Base-by-base conservation (phyloP, 2,888 invertebrate genomes). In the Zootermopsis nevadensis region DNA sequence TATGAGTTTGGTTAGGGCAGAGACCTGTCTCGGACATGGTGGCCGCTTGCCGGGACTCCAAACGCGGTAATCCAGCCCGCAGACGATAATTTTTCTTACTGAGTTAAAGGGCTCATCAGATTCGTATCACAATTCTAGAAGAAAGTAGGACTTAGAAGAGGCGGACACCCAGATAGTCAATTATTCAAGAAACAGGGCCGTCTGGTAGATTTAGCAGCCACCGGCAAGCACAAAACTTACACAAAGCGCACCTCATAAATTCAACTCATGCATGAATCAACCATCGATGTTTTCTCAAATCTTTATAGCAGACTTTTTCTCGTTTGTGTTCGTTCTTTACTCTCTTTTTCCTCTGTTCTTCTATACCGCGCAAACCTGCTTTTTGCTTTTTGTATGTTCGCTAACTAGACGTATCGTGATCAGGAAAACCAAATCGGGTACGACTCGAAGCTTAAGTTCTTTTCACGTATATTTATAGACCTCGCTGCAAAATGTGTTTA, bases 271-370 rank as follows among this genome's bases (percentile, higher is more conserved):
- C 76, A 42, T 76, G 76, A 76, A 27, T 19, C 42, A n/a, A 74
- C 35, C 38, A 24, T 33, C 38, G 72, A 74, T 35, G 72, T 38
- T n/a, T 74, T 74, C n/a, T n/a, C n/a, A 74, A 74, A 74, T 74
- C 72, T 35, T 74, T 74, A 19, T 1, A 15, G 48, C 2, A 48
- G 48, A 48, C 19, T 4, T 48, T 15, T 48, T 38, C 38, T 48
- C 19, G 15, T 48, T 48, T 60, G 8, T 27, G 3, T 60, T 60
- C n/a, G 60, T 60, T n/a, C 60, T 60, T 60, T 60, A 60, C 60
- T 60, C 2, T 60, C 60, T 60, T 60, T 60, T 60, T 60, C 60
- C 27, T 48, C 19, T 4, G 48, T 48, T 48, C 48, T 48, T n/a
- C n/a, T 15, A n/a, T 4, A 60, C n/a, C n/a, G 60, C 60, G n/a